These are phyloP conservation scores for Psix sp. DNA, from an alignment of 1,140 invertebrate genomes.

Conservation along the genomic window DNA sequence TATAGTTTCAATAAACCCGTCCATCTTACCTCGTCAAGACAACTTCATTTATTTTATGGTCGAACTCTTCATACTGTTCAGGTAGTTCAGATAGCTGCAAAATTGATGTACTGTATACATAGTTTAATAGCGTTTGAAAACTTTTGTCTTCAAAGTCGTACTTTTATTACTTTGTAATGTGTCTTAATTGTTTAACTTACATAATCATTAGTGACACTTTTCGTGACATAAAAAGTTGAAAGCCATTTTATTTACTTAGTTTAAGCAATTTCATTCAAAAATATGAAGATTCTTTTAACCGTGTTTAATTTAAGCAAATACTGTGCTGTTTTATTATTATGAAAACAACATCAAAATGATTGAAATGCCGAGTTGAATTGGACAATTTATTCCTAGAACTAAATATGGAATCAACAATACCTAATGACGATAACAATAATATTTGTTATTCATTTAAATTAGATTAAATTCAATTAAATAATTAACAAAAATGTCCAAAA, in stretches of 20 bases:
- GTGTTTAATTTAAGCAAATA: neutral
- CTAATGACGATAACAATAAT: too few relatives aligned
- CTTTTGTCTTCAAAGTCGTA: neutral
- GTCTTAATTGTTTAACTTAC: conserved; percentile 2
- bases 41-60: conserved; percentile 37
- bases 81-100: conserved; percentile 8
- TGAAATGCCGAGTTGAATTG: too few relatives aligned
- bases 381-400: too few relatives aligned
- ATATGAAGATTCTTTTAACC: too few relatives aligned
- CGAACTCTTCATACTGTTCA: conserved; percentile 18
- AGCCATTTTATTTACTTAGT: neutral
- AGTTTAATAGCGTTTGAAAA: conserved; percentile 23
- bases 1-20: conserved; percentile 33
- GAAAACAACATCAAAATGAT: too few relatives aligned
- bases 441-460: too few relatives aligned
- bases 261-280: neutral
- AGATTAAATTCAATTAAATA: too few relatives aligned
- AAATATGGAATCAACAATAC: too few relatives aligned
- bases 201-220: too few relatives aligned
- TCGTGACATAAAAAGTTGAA: too few relatives aligned
- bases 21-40: conserved; percentile 21
- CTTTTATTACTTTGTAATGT: neutral
- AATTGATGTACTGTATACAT: conserved; percentile 17
- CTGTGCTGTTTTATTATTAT: too few relatives aligned
- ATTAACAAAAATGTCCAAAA: too few relatives aligned